Evolutionary conservation across 2,888 invertebrate species (phyloP).

Genomic region (Tachystola acroxantha): DNA sequence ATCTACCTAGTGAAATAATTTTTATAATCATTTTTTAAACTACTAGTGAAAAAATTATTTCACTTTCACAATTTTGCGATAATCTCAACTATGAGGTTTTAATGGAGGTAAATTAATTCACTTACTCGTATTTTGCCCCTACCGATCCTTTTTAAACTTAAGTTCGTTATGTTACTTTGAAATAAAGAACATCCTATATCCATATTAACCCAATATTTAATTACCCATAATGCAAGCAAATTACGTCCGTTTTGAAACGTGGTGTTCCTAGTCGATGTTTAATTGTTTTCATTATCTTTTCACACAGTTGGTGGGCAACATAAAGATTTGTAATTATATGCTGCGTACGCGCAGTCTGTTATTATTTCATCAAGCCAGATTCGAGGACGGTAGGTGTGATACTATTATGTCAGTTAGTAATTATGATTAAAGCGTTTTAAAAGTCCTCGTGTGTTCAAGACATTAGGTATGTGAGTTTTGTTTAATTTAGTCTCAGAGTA

Average conservation of each 20-base stretch:
- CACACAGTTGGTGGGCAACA: constrained; percentile 47
- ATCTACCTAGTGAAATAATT: no score
- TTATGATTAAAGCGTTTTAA: constrained; percentile 4
- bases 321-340: constrained; percentile 48
- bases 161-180: no score
- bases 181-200: no score
- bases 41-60: no score
- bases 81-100: no score
- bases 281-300: constrained; percentile 59
- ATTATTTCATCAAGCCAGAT: constrained; percentile 42
- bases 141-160: no score
- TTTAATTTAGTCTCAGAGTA: no score
- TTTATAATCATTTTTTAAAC: no score
- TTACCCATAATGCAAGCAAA: constrained; percentile 41
- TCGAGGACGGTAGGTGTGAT: constrained; percentile 27
- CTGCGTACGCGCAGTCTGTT: constrained; percentile 29
- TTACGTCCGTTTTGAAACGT: constrained; percentile 30
- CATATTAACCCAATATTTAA: constrained; percentile 28
- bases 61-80: no score
- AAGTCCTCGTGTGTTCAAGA: constrained; percentile 9
- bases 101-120: no score
- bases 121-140: no score
- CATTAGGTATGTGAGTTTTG: no score
- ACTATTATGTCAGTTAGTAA: constrained; percentile 21
- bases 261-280: constrained; percentile 23